Base-by-base conservation (phyloP, 2,888 invertebrate species). In the Ypsolopha scabrella region DNA sequence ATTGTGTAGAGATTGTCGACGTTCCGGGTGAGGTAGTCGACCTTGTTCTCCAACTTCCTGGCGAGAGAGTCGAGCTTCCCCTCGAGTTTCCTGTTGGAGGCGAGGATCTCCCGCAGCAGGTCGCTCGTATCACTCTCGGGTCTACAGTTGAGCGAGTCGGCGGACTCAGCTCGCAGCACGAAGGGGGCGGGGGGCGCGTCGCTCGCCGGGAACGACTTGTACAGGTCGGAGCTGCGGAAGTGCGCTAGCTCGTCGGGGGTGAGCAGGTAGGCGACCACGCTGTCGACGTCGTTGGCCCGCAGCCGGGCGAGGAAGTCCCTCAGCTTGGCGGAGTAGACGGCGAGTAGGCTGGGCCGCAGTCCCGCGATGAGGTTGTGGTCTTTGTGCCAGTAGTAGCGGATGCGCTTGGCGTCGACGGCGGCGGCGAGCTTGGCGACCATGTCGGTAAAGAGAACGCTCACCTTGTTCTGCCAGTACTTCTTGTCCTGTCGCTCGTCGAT, bases 331-430 rank as follows among this genome's bases (percentile, higher is more conserved):
- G 63, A 60, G 52, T 87, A 83, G 1, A 72, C 58, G 11, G 64
- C 64, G 41, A 73, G 66, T 0, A 75, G 57, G 0, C 64, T 62
- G 0, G 68, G 63, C 24, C 71, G 75, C 2, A 88, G 55, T 7
- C 71, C 61, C 1, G 65, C 71, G 0, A 83, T 74, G 9, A 83
- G 64, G 53, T 83, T 83, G 54, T 78, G 70, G 0, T 69, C 60
- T 9, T 68, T 54, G 41, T 83, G 68, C 83, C 83, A 83, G 53
- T 71, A 83, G 61, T 77, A 83, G 0, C 64, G 70, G 10, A 83
- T 83, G 6, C 64, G 64, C 51, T 73, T 75, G 0, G 60, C 55
- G 14, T 62, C 56, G 7, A 83, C 56, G 0, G 80, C 78, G 4
- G 58, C 55, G 52, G 73, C 60, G 0, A 83, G 53, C 38, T 74